Base-by-base conservation (phyloP, 2,113 vertebrate species). In the Malurus elegans region DNA sequence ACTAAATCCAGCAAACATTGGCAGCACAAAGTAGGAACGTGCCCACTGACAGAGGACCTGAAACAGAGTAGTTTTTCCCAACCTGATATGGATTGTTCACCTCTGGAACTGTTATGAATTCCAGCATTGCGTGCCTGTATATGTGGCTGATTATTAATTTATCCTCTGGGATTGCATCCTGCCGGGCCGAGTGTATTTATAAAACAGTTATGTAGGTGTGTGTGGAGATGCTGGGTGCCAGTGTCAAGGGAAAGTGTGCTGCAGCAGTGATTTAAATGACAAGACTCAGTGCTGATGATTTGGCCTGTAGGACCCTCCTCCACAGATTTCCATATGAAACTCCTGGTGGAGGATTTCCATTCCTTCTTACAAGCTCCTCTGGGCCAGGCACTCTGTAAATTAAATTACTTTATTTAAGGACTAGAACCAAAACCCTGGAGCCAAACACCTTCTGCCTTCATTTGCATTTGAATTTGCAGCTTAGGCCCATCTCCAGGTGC, bases 81-180 rank as follows among this genome's bases (percentile, higher is more conserved):
- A 2, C 38, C 67, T 78, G 17, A n/a, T 47, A 32, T 4, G 54
- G 34, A 66, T 54, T 79, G 50, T 69, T 96, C 26, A 7, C 31
- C 60, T 86, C 81, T 61, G 79, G 67, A 86, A 20, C 71, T 75
- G 58, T 92, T 91, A 67, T 11, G 70, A 95, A 86, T 87, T 72
- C 71, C 48, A 88, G 74, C 23, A 17, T 78, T 83, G 56, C 2
- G 0, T 62, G 44, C 75, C 47, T 53, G 82, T 48, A 10, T 50
- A 57, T 64, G 51, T n/a, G 73, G 36, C 48, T 93, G 89, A 88
- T 92, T 96, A 94, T 74, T 91, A 74, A 94, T 95, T 96, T 88
- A 86, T 91, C 86, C 93, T 84, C 74, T 45, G 79, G 86, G 89
- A 92, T 92, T 93, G 76, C 65, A 74, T 50, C 65, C 62, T 89